Base-by-base conservation (phyloP, 2,888 invertebrate genomes). In the Cataglyphis albicans region DNA sequence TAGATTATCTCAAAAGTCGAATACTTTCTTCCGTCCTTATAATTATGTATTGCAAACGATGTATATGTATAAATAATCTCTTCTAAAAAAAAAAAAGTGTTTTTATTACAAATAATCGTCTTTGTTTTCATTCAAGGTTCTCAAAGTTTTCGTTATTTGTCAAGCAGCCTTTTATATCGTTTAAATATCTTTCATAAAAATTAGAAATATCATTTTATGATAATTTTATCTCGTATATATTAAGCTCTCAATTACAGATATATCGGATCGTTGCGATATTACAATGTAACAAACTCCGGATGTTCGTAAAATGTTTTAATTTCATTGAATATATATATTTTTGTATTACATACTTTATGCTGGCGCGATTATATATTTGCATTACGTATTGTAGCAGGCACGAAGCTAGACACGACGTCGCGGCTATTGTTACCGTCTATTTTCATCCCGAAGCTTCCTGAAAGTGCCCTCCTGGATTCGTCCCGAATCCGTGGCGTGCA, bases 401-500 rank as follows among this genome's bases (percentile, higher is more conserved):
- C 70, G 63, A 55, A 55, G 81, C 48, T 67, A 72, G 59, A 72
- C 48, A 57, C 76, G 81, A 87, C 82, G 81, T 80, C 68, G 52
- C 78, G 80, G 74, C 84, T 81, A 86, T 89, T 87, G 88, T 88
- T 84, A 70, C 68, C 81, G 70, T 70, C 64, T 83, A 88, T 87
- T 88, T 86, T 87, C 84, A 89, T 88, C 86, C 88, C 70, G 81
- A 81, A 64, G 85, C 86, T 87, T 87, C 87, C 86, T 85, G 84
- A 85, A 89, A 90, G 90, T 84, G 85, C 86, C 89, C 89, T 89
- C 80, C 86, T 84, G 87, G 85, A 87, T 87, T 86, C 89, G 83
- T 88, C 81, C 86, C 70, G 90, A 90, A 90, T 90, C 91, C 90
- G 88, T 91, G 91, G 92, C 92, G 93, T 91, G 92, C 93, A 93